Base-by-base conservation (phyloP, 2,888 invertebrate genomes). In the Hypselothyrea guttata region DNA sequence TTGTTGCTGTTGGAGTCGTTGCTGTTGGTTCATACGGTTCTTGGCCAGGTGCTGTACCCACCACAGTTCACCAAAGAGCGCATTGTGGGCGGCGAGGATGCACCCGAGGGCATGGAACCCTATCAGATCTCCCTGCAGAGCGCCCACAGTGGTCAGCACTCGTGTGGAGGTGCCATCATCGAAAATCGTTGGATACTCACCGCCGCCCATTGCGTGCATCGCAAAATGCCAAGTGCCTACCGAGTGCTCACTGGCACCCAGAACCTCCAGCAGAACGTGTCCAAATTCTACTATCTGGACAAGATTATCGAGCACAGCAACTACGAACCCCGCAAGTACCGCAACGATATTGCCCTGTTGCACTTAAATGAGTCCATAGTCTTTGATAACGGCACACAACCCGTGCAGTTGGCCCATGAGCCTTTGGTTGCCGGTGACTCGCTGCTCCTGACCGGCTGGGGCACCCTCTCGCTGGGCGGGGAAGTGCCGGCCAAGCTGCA, bases 311-410 rank as follows among this genome's bases (percentile, higher is more conserved):
- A 74, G 65, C 89, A 89, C 45, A 84, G 85, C 49, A 79, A 83
- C 16, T 89, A 87, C 53, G 83, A 86, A 27, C 68, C 67, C 1
- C 86, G 88, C 0, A 52, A 70, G 12, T 88, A 82, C 46, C 72
- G 88, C 18, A 92, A 95, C 79, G 95, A 95, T 73, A 94, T 95
- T 44, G 95, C 94, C 0, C 87, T 95, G 2, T 73, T 95, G 7
- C 92, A 92, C 77, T 90, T 95, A 13, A 90, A 91, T 4, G 84
- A 90, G 0, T 91, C 92, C 34, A 91, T 94, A 1, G 86, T 86
- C 9, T 92, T 92, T 47, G 89, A 91, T 35, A 90, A 91, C 5
- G 85, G 83, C 0, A 92, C 94, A 0, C 90, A 92, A 35, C 90
- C 91, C 0, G 89, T 94, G 1, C 91, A 91, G 47, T 85, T 93